Evolutionary conservation across 2,797 vertebrate genomes (phyloP).

Genomic region (Neosalanx taihuensis): DNA sequence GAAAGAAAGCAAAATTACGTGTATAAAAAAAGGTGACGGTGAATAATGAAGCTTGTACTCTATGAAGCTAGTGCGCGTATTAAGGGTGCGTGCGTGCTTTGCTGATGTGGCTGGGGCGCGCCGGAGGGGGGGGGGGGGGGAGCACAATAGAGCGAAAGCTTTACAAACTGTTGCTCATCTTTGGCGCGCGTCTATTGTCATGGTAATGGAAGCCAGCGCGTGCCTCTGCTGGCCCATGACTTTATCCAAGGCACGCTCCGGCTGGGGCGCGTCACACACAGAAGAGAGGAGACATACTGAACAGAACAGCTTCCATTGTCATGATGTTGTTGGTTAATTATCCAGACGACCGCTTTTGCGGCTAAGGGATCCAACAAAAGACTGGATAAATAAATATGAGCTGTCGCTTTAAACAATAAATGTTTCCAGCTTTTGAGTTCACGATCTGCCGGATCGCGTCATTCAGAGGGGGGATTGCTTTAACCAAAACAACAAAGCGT

Average conservation of each 20-base stretch:
- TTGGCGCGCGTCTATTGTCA: constrained; percentile 57
- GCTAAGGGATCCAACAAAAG: constrained; percentile 31
- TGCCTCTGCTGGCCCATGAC: constrained; percentile 64
- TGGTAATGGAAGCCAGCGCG: constrained; percentile 67
- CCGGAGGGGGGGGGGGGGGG: too few species aligned
- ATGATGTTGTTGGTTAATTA: constrained; percentile 37
- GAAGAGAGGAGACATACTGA: background rate
- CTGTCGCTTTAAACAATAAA: constrained; percentile 35
- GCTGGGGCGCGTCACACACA: constrained; percentile 7
- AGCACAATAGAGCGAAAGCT: constrained; percentile 28
- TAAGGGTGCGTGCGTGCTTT: constrained; percentile 18
- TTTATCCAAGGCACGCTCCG: constrained; percentile 58
- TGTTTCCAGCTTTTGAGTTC: constrained; percentile 4
- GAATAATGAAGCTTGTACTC: background rate
- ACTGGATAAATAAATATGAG: constrained; percentile 26
- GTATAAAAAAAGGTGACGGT: background rate
- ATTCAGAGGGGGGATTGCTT: background rate
- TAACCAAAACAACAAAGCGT: constrained; percentile 13
- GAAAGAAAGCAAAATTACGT: background rate
- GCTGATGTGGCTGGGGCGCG: constrained; percentile 14
- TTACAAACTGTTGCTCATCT: constrained; percentile 64
- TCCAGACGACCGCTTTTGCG: constrained; percentile 31
- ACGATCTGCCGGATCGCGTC: constrained; percentile 6
- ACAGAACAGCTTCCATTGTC: constrained; percentile 34
- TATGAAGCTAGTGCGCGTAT: constrained; percentile 12